Conservation (phyloP, 2,113 vertebrate genomes). For the Saguinus midas region DNA sequence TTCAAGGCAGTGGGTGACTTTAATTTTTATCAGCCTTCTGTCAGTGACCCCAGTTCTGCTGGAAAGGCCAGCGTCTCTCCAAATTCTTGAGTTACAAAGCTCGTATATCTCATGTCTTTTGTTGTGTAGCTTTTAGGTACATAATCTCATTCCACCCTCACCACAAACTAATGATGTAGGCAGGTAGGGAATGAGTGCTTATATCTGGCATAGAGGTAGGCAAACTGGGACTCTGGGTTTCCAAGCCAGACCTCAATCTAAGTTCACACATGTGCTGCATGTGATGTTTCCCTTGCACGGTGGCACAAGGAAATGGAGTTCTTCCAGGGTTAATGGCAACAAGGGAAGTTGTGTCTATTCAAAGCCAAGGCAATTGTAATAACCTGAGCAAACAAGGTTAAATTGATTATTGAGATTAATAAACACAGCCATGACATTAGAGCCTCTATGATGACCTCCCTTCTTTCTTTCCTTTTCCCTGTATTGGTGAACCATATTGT, state of each 20-base stretch:
- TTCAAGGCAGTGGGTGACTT: background rate
- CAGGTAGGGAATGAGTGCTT: background rate
- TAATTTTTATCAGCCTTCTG: background rate
- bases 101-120: background rate
- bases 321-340: background rate
- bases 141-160: background rate
- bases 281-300: background rate
- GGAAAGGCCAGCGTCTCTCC: background rate
- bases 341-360: background rate
- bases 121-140: background rate
- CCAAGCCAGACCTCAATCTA: background rate
- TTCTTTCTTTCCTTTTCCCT: background rate
- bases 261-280: background rate
- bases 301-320: background rate
- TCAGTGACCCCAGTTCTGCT: background rate
- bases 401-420: background rate
- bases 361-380: background rate
- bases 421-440: background rate
- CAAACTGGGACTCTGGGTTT: background rate
- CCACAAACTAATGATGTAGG: background rate
- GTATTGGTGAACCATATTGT: background rate
- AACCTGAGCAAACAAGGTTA: background rate
- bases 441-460: background rate
- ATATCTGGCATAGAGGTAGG: background rate
- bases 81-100: background rate